phyloP scores from a whole-genome alignment of 1,140 invertebrate species.

The Neelides sp. region DNA sequence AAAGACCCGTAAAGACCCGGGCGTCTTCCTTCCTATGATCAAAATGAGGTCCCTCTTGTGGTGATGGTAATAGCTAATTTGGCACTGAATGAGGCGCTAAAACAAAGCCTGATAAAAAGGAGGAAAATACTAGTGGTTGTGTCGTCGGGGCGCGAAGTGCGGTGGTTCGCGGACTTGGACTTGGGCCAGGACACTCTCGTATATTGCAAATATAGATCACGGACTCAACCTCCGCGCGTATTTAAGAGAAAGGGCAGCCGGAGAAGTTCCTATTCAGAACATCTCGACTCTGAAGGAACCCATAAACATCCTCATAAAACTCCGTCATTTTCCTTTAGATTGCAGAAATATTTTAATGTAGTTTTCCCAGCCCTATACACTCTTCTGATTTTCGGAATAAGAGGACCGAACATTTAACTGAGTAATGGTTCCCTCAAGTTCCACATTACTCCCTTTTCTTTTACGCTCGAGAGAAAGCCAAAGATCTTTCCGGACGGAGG shows the following conservation, averaged over 20 bases:
- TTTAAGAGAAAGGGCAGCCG: not conserved
- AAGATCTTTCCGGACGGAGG: too few species aligned
- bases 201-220: not conserved
- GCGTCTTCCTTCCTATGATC: too few species aligned
- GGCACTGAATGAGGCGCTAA: slow-evolving; percentile 4
- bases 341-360: slow-evolving; percentile 21
- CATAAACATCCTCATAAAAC: slow-evolving; percentile 24
- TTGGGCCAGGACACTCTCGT: slow-evolving; percentile 8
- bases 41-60: too few species aligned
- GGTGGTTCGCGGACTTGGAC: slow-evolving; percentile 13
- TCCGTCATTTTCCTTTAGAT: slow-evolving; percentile 21
- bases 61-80: slow-evolving; percentile 9
- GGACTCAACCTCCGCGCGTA: not conserved
- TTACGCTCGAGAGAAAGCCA: too few species aligned
- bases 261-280: too few species aligned
- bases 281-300: too few species aligned
- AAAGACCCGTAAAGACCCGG: too few species aligned
- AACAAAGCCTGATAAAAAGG: slow-evolving; percentile 7
- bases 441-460: too few species aligned
- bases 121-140: too few species aligned
- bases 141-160: not conserved
- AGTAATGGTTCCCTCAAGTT: too few species aligned
- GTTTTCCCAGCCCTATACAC: not conserved
- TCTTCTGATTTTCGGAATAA: not conserved
- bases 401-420: too few species aligned